These are phyloP conservation scores for Balaeniceps rex DNA, from an alignment of 2,113 vertebrate species.

Conservation along the genomic window DNA sequence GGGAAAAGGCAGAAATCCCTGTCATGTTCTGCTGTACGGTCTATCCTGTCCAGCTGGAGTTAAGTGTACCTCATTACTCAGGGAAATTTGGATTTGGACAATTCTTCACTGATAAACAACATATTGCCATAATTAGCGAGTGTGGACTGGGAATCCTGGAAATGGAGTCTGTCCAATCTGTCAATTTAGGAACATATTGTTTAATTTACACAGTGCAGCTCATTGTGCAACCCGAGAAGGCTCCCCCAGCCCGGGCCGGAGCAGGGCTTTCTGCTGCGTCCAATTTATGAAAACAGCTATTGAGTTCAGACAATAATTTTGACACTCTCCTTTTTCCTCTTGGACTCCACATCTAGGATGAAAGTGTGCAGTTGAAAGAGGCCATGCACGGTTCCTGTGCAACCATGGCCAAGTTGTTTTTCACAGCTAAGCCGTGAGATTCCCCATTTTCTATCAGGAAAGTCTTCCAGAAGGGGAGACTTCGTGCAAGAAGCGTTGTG, in stretches of 20 bases:
- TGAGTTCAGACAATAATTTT: neutral
- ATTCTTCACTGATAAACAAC: slow-evolving; percentile 55
- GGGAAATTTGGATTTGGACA: slow-evolving; percentile 58
- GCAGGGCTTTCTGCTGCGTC: neutral
- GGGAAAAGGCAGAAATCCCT: slow-evolving; percentile 34
- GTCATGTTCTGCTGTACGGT: neutral
- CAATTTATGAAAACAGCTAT: neutral
- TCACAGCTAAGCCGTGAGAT: neutral
- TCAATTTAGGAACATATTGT: slow-evolving; percentile 10
- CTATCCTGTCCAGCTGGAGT: slow-evolving; percentile 57
- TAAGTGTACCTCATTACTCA: slow-evolving; percentile 57
- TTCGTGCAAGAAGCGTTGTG: neutral
- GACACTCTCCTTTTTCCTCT: neutral
- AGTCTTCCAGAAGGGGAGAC: neutral
- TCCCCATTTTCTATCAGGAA: neutral
- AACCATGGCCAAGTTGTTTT: neutral
- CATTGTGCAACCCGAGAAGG: slow-evolving; percentile 22
- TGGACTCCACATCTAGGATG: neutral
- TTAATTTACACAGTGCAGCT: slow-evolving; percentile 16
- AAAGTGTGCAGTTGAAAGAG: neutral
- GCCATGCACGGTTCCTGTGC: rapidly evolving
- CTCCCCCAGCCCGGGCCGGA: neutral
- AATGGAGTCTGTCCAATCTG: slow-evolving; percentile 44
- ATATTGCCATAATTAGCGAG: slow-evolving; percentile 61
- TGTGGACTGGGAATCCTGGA: slow-evolving; percentile 52